Base-by-base conservation (phyloP, 2,888 invertebrate species). In the Itoplectis maculator region DNA sequence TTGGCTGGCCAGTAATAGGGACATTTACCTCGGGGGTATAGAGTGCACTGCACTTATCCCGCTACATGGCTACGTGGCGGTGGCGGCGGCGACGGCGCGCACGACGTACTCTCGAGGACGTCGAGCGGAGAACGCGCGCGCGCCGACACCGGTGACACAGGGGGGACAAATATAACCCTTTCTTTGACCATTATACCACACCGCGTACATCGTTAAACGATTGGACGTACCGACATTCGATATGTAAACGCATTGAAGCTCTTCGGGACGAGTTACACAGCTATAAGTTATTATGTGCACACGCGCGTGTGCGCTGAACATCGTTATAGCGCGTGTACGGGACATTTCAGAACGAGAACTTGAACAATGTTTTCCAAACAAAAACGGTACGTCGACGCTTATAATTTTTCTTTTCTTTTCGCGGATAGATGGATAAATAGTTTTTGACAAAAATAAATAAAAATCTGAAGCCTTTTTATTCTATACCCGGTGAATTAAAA, bases 181-280 rank as follows among this genome's bases (percentile, higher is more conserved):
- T 69, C 59, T 47, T 56, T 37, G 49, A 35, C 68, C 61, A 76
- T 76, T 76, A 68, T 35, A 47, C 20, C 37, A 13, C 51, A 8
- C 54, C 37, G 69, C 51, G 59, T 37, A 56, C 76, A 49, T 76
- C 76, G 76, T 69, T 76, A 76, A 76, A 69, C 68, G 76, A 76
- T 76, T 37, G 59, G 35, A 74, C 65, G 40, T 70, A 81, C 61
- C 59, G 79, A 80, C 68, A 83, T 73, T 69, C 76, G 79, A 83
- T 77, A 80, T 73, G 59, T 79, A 68, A 72, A 73, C 68, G 75
- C 80, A 78, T 83, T 69, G 74, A 80, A 66, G 63, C 61, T 76
- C 76, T 76, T 69, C 70, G 69, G 66, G 49, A 69, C 47, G 61
- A 61, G 56, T 45, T 54, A 20, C n/a, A 47, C 40, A 29, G 23